Evolutionary conservation across 2,113 vertebrate species (phyloP), one percentile per base, ranked within the genome.

Genomic region (Ursus arctos): DNA sequence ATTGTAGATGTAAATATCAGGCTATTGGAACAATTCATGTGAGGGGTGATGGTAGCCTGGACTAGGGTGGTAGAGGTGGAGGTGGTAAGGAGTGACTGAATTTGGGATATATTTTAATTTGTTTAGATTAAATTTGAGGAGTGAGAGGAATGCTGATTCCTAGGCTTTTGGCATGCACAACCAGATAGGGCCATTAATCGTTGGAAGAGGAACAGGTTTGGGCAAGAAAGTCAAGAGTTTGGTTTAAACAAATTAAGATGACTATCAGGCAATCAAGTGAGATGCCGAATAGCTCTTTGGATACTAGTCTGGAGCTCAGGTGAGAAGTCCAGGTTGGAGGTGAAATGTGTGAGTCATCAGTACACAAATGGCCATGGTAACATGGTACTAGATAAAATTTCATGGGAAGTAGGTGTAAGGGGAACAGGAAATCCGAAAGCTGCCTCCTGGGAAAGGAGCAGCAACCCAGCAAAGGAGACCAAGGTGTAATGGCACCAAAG

Each of bases 211-310:
- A 94, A 76, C 28, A 83, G 51, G 67, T 40, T 36, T 96, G 47
- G 55, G 22, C 26, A 94, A 89, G 89, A 94, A 94, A 94, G 79
- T 33, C 28, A 87, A 79, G 51, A 92, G 28, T 65, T 80, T 40
- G 47, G 47, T 59, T 95, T 95, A 79, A 76, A 85, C 49, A 83
- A 59, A 47, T 94, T 81, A 84, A 59, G 43, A 59, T 67, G 80
- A 43, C 28, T 63, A 12, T 67, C 59, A 91, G n/a, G 28, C 57
- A 40, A 31, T 95, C 67, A 82, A 49, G 43, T 69, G 74, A 69
- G 74, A 18, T 43, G 18, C 55, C 1, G 3, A 80, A 61, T 83
- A 51, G 55, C 67, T 97, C 4, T 83, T 53, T 88, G 85, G 40
- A 51, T 86, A 47, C n/a, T 61, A 84, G 21, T 72, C 10, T 76